phyloP scores from a whole-genome alignment of 2,888 invertebrate genomes.

The Drosophila basisetae region DNA sequence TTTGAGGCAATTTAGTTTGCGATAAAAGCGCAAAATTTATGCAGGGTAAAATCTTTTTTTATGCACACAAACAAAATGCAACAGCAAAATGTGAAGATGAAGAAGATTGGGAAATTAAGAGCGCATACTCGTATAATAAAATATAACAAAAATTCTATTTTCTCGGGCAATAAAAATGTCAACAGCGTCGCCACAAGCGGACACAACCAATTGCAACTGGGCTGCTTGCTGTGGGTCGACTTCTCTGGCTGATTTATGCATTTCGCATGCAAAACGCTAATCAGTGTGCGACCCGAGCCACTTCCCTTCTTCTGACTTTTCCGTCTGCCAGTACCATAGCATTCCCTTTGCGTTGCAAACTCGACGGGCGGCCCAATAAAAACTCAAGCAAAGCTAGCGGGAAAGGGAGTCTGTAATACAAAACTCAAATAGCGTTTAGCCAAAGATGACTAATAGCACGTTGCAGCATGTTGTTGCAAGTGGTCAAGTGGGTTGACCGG shows the following conservation, averaged over 20 bases:
- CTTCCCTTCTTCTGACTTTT: neutral
- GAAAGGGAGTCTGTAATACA: conserved; percentile 50
- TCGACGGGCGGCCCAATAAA: conserved; percentile 55
- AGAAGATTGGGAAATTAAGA: conserved; percentile 2
- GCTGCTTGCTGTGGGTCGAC: conserved; percentile 34
- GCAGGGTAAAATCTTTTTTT: conserved; percentile 29
- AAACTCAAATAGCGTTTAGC: conserved; percentile 74
- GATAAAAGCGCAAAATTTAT: conserved; percentile 65
- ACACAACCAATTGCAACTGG: conserved; percentile 57
- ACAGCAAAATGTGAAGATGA: neutral
- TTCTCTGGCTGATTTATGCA: conserved; percentile 70
- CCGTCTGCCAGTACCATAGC: neutral
- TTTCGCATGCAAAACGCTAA: conserved; percentile 79
- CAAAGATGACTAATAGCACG: conserved; percentile 75
- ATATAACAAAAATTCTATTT: conserved; percentile 71
- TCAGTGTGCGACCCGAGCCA: conserved; percentile 55
- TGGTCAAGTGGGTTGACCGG: conserved; percentile 60
- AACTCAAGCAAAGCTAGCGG: conserved; percentile 31
- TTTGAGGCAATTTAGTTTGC: conserved; percentile 76
- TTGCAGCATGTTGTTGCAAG: conserved; percentile 58
- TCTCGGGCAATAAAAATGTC: conserved; percentile 80
- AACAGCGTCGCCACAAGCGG: conserved; percentile 63
- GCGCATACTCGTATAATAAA: conserved; percentile 36
- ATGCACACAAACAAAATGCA: conserved; percentile 11
- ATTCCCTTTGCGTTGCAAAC: neutral